Conservation (phyloP, 1,140 invertebrate genomes). For the Paralvinella palmiformis region DNA sequence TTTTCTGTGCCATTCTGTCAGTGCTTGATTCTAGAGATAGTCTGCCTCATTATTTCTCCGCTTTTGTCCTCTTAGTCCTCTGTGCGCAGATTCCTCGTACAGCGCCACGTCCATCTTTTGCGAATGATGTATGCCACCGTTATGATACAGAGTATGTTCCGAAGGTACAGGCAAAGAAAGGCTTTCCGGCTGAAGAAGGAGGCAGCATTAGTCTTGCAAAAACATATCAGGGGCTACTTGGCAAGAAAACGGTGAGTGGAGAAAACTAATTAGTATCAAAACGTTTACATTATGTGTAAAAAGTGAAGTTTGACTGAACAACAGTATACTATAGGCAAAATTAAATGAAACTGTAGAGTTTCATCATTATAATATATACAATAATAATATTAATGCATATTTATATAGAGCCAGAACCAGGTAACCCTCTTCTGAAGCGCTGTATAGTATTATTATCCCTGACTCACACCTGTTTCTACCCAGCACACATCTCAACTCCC, state of each 20-base stretch:
- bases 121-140: slow-evolving; percentile 59
- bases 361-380: too few species aligned
- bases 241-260: slow-evolving; percentile 52
- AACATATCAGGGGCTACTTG: slow-evolving; percentile 60
- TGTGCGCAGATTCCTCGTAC: slow-evolving; percentile 60
- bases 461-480: too few species aligned
- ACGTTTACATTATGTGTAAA: too few species aligned
- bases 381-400: too few species aligned
- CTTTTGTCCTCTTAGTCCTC: slow-evolving; percentile 50
- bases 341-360: too few species aligned
- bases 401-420: too few species aligned
- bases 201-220: slow-evolving; percentile 65
- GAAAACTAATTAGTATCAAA: neutral
- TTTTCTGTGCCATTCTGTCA: too few species aligned
- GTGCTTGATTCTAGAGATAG: neutral
- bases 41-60: neutral
- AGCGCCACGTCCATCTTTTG: slow-evolving; percentile 38
- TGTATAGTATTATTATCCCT: too few species aligned
- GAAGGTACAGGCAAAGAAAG: slow-evolving; percentile 59
- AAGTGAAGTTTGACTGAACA: too few species aligned
- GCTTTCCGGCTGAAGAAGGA: slow-evolving; percentile 60
- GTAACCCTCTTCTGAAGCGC: too few species aligned
- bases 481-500: too few species aligned
- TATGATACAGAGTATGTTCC: slow-evolving; percentile 71
- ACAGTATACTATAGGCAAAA: too few species aligned